phyloP scores from a whole-genome alignment of 2,797 vertebrate species.

The Alosa sapidissima region DNA sequence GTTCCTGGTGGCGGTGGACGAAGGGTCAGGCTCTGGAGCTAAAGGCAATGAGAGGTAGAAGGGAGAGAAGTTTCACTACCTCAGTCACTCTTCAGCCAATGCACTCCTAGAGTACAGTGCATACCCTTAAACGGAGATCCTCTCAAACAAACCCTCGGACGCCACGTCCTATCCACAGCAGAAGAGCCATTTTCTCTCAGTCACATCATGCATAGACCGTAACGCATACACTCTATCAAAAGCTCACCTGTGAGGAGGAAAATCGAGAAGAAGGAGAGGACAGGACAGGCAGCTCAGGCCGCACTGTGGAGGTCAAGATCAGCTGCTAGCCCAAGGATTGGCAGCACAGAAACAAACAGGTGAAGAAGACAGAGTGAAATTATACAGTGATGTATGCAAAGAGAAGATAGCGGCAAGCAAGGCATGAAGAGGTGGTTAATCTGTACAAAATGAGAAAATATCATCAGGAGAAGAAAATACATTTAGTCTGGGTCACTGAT shows the following conservation, averaged over 20 bases:
- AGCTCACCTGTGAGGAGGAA: constrained; percentile 92
- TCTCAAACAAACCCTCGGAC: background rate
- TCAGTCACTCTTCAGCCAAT: background rate
- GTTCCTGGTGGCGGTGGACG: constrained; percentile 86
- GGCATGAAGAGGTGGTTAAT: background rate
- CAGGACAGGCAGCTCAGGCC: constrained; percentile 62
- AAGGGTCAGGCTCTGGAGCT: constrained; percentile 93
- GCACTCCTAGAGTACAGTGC: background rate
- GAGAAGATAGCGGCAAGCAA: background rate
- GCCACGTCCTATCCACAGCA: background rate
- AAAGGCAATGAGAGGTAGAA: constrained; percentile 28
- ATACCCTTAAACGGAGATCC: background rate
- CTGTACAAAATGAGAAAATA: background rate
- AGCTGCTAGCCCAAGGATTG: constrained; percentile 60
- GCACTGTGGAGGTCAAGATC: constrained; percentile 77
- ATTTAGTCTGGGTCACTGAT: background rate
- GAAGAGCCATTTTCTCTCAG: background rate
- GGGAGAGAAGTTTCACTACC: background rate
- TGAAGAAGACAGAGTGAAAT: constrained; percentile 23
- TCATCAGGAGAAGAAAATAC: background rate
- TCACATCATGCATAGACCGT: background rate
- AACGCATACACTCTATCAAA: constrained; percentile 25
- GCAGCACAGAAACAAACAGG: constrained; percentile 30
- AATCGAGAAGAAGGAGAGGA: constrained; percentile 71
- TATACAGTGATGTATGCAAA: background rate